These are phyloP conservation scores for Ceuthmochares aereus DNA, from an alignment of 2,113 vertebrate species.

Conservation along the genomic window DNA sequence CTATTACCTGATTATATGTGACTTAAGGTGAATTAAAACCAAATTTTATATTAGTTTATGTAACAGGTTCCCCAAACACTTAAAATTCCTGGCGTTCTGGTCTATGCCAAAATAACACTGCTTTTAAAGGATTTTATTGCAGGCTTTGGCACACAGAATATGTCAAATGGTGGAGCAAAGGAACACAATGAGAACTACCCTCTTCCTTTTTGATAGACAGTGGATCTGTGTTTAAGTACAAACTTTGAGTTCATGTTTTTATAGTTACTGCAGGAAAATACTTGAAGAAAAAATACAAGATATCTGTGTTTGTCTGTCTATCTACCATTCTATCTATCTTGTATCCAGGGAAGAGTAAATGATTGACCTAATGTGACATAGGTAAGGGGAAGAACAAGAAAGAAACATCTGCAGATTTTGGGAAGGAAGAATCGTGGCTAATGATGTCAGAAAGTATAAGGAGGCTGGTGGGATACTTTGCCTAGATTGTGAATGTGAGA, in stretches of 20 bases:
- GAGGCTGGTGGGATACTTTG: neutral
- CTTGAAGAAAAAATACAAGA: neutral
- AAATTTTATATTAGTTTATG: neutral
- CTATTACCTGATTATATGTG: neutral
- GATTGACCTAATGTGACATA: neutral
- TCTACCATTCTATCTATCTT: too few species aligned
- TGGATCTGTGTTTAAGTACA: neutral
- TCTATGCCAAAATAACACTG: neutral
- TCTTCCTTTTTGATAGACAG: neutral
- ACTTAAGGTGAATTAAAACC: neutral
- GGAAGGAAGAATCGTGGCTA: neutral
- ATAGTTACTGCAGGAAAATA: neutral
- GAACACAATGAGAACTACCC: too few species aligned
- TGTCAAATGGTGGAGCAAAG: neutral
- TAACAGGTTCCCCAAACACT: neutral
- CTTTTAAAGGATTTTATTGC: neutral
- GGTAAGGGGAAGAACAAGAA: neutral
- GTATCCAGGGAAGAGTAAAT: neutral
- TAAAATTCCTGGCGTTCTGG: neutral
- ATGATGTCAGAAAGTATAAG: neutral
- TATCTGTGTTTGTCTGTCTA: too few species aligned
- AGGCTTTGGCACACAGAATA: neutral
- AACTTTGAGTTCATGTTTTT: neutral
- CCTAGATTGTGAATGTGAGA: neutral
- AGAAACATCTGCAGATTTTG: neutral